phyloP scores from a whole-genome alignment of 2,888 invertebrate species.

The Xestia sexstrigata region DNA sequence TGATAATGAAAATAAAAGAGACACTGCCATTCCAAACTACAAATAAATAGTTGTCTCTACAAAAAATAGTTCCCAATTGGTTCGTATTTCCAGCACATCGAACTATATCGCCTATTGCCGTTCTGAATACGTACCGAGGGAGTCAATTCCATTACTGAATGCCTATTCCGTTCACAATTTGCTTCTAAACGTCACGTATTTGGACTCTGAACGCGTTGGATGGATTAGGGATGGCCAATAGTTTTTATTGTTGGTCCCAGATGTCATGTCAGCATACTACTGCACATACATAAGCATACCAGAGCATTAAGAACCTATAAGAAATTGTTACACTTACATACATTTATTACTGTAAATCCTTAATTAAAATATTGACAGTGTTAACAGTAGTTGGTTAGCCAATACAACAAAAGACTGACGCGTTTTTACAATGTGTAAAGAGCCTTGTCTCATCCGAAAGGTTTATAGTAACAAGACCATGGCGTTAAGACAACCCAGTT shows the following conservation, averaged over 20 bases:
- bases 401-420: not conserved
- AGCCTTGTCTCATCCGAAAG: not conserved
- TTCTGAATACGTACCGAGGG: constrained; percentile 53
- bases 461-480: not conserved
- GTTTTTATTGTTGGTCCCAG: not conserved
- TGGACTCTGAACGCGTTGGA: constrained; percentile 16
- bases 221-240: constrained; percentile 7
- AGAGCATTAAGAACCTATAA: no score
- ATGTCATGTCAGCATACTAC: not conserved
- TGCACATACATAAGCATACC: not conserved
- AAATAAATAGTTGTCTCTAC: not conserved
- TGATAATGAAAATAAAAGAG: not conserved
- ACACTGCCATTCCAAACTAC: not conserved
- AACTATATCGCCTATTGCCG: constrained; percentile 41
- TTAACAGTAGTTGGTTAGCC: not conserved
- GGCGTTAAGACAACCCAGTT: not conserved
- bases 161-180: constrained; percentile 52
- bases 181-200: constrained; percentile 48
- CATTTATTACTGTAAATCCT: not conserved
- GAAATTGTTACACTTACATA: not conserved
- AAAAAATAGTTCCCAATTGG: constrained; percentile 29
- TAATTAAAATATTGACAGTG: not conserved
- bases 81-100: constrained; percentile 30
- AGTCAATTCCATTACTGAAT: constrained; percentile 54
- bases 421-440: not conserved